These are phyloP conservation scores for Dasypolia templi DNA, from an alignment of 2,888 invertebrate species.

Conservation along the genomic window DNA sequence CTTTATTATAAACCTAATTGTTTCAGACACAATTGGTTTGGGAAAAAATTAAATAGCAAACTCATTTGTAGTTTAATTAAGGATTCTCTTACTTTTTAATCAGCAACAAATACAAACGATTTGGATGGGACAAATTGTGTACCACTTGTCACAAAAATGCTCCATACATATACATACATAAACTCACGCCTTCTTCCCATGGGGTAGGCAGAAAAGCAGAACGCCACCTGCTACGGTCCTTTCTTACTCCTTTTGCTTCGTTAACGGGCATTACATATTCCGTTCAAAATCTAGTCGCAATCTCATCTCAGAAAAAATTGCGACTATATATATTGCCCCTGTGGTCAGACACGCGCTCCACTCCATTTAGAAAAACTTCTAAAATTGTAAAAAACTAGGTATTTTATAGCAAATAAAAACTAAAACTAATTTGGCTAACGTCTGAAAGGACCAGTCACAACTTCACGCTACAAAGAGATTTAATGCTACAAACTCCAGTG, in stretches of 20 bases:
- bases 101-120: background rate
- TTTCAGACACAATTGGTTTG: background rate
- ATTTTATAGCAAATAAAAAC: background rate
- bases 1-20: constrained; percentile 1
- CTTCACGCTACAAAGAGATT: constrained; percentile 8
- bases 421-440: background rate
- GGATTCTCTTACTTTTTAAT: background rate
- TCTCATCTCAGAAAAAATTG: too few relatives aligned
- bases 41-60: background rate
- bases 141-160: background rate
- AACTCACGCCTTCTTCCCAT: too few relatives aligned
- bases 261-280: too few relatives aligned
- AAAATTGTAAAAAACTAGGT: background rate
- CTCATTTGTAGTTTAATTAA: background rate
- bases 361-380: background rate
- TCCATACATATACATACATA: too few relatives aligned
- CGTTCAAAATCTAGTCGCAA: too few relatives aligned
- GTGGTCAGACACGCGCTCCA: background rate
- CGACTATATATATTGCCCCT: too few relatives aligned
- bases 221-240: too few relatives aligned
- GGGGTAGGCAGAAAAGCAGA: too few relatives aligned
- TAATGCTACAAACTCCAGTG: constrained; percentile 3
- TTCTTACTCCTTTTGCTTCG: too few relatives aligned
- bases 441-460: constrained; percentile 1
- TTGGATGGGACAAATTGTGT: background rate